These are phyloP conservation scores for Prietella phreatophila DNA, from an alignment of 2,113 vertebrate species.

Conservation along the genomic window DNA sequence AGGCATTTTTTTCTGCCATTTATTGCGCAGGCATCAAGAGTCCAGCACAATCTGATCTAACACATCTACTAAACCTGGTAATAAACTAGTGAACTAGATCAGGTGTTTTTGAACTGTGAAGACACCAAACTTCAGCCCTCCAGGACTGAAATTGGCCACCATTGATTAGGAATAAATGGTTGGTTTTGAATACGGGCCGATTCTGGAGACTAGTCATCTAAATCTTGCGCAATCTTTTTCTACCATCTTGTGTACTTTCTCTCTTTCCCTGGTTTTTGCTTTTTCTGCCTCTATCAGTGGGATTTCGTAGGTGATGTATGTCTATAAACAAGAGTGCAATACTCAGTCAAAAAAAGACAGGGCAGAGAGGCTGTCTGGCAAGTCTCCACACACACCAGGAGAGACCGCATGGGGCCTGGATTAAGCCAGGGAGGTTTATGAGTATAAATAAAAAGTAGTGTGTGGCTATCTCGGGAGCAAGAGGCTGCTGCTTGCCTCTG, in stretches of 20 bases:
- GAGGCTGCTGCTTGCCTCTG: constrained; percentile 1
- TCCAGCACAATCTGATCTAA: not conserved
- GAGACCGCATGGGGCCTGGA: constrained; percentile 41
- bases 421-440: constrained; percentile 41
- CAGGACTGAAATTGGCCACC: not conserved
- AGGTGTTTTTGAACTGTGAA: not conserved
- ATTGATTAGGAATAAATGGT: not conserved
- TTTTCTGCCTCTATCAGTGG: not conserved
- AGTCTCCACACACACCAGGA: constrained; percentile 27
- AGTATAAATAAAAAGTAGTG: constrained; percentile 44
- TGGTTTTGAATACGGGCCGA: constrained; percentile 35
- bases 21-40: constrained; percentile 19
- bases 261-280: not conserved
- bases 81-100: too few relatives aligned
- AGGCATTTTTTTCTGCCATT: constrained; percentile 42
- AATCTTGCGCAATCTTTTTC: constrained; percentile 10
- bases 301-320: constrained; percentile 30
- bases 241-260: not conserved
- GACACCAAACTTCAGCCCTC: not conserved
- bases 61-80: not conserved
- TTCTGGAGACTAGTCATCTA: constrained; percentile 22
- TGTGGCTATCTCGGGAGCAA: not conserved
- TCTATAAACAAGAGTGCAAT: constrained; percentile 24
- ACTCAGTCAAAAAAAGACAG: constrained; percentile 18
- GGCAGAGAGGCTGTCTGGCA: constrained; percentile 23